Base-by-base conservation (phyloP, 2,888 invertebrate genomes). In the Melanophora roralis region DNA sequence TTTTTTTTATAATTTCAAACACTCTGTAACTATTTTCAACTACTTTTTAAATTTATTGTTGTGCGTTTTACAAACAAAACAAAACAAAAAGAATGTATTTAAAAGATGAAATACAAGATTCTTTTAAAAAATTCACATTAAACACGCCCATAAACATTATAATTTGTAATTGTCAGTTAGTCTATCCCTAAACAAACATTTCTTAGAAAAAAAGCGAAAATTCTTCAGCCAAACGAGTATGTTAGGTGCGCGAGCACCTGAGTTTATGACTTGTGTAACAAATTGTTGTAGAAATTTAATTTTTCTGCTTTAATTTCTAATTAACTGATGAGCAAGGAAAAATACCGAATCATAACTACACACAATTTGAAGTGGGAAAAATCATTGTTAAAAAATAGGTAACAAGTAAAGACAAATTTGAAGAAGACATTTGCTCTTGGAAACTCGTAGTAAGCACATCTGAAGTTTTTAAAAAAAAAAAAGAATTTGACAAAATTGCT, bases 201-300 rank as follows among this genome's bases (percentile, higher is more conserved):
- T 19, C 38, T 23, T 21, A 71, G 40, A 71, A 40, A 47, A 38
- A 12, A 51, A 51, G 1, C 16, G 14, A 62, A 43, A 53, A 5
- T n/a, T 14, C n/a, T n/a, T n/a, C n/a, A n/a, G n/a, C n/a, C n/a
- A n/a, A n/a, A 34, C n/a, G 36, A 51, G 40, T 55, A 27, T 27
- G 3, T 32, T 51, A 68, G 62, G 72, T 62, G 62, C 67, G 49
- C 57, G 72, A 51, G 60, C 57, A 75, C 72, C 75, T 62, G 67
- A 67, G 57, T 43, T 43, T 57, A 36, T 72, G 62, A 76, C 62
- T 57, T 67, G 72, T 40, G 49, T 62, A 71, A 75, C 40, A 34
- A 19, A 11, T 27, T 53, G 21, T 64, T 14, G 49, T 57, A 1
- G 12, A 49, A 32, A 38, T 64, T 32, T 2, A 14, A 49, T 19